These are phyloP conservation scores for Brachymystax lenok DNA, from an alignment of 2,797 vertebrate species.

Conservation along the genomic window DNA sequence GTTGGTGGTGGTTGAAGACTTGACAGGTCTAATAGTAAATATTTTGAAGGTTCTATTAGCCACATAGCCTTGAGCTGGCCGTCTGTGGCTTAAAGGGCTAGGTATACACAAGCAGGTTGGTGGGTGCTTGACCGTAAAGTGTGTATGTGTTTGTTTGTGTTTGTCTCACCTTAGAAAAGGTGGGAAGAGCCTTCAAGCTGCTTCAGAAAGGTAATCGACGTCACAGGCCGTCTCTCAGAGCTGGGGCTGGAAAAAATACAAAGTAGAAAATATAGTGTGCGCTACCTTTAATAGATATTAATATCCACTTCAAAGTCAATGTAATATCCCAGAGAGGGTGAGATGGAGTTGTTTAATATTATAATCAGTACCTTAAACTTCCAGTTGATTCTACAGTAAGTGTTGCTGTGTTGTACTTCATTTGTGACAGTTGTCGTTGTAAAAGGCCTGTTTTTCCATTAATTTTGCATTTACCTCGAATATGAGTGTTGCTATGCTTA, in stretches of 20 bases:
- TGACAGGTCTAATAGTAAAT: slow-evolving; percentile 34
- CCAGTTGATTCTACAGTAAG: not conserved
- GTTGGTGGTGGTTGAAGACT: not conserved
- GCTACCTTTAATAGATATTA: slow-evolving; percentile 31
- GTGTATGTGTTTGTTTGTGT: not conserved
- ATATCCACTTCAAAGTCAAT: slow-evolving; percentile 30
- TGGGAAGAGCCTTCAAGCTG: slow-evolving; percentile 70
- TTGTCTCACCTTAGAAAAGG: slow-evolving; percentile 63
- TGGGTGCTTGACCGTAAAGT: slow-evolving; percentile 34
- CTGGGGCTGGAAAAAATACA: slow-evolving; percentile 23
- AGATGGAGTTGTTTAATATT: slow-evolving; percentile 1
- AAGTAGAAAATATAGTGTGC: slow-evolving; percentile 28
- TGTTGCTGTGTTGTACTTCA: not conserved
- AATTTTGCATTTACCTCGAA: slow-evolving; percentile 10
- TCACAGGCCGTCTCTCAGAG: slow-evolving; percentile 44
- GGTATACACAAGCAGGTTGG: slow-evolving; percentile 28
- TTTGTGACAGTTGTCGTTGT: slow-evolving; percentile 22
- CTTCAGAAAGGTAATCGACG: slow-evolving; percentile 69
- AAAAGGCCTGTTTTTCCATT: slow-evolving; percentile 11
- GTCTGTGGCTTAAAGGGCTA: slow-evolving; percentile 45
- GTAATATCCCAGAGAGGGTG: slow-evolving; percentile 12
- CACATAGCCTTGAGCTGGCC: slow-evolving; percentile 31
- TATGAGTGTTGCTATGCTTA: slow-evolving; percentile 15
- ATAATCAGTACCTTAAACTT: not conserved
- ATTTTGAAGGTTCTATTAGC: slow-evolving; percentile 57